These are phyloP conservation scores for Sula dactylatra DNA, from an alignment of 2,113 vertebrate genomes.

Conservation along the genomic window DNA sequence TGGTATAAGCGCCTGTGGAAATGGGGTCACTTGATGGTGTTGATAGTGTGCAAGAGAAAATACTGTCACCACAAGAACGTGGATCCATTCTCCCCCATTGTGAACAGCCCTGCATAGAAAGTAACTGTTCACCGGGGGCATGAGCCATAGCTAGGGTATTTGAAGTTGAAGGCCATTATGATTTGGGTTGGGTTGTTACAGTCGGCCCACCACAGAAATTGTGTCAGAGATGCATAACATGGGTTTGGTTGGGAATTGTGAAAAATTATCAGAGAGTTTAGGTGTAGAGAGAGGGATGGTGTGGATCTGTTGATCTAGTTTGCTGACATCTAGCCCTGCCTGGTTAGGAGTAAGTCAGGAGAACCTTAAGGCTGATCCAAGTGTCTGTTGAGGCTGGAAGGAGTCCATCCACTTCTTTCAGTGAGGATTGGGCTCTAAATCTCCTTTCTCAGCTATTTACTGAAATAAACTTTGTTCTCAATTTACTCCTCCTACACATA, in stretches of 20 bases:
- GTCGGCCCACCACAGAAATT: background rate
- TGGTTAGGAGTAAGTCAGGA: background rate
- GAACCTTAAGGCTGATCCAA: background rate
- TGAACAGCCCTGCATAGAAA: background rate
- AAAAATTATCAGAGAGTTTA: background rate
- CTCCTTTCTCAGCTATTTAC: background rate
- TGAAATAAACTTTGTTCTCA: background rate
- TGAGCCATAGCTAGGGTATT: background rate
- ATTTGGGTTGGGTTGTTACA: background rate
- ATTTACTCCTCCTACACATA: background rate
- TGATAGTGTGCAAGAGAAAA: background rate
- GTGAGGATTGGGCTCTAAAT: background rate
- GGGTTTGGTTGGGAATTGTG: background rate
- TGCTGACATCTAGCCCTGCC: background rate
- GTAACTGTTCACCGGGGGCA: background rate
- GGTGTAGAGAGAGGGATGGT: background rate
- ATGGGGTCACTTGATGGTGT: background rate
- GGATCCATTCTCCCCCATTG: background rate
- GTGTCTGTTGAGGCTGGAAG: background rate
- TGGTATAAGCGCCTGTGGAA: background rate
- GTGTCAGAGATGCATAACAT: background rate
- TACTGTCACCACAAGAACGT: fast-evolving
- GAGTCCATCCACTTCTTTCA: background rate
- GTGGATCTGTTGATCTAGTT: background rate
- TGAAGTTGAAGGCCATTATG: background rate